phyloP scores from a whole-genome alignment of 2,888 invertebrate genomes.

The Barypeithes pellucidus region DNA sequence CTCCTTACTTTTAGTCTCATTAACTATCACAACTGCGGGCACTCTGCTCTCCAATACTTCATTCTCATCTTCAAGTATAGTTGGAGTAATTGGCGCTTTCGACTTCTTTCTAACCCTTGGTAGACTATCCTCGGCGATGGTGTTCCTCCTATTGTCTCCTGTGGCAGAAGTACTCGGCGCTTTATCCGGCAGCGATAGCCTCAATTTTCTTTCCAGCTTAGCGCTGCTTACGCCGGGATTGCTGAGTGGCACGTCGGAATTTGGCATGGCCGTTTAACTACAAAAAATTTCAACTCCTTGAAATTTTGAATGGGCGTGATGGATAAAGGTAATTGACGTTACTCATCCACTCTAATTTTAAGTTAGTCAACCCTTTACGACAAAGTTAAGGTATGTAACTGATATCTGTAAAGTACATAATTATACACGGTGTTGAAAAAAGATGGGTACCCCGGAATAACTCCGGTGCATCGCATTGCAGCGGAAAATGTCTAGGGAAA shows the following conservation, averaged over 20 bases:
- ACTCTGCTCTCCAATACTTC: slow-evolving; percentile 18
- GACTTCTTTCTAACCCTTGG: slow-evolving; percentile 43
- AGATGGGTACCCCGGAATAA: too few species aligned
- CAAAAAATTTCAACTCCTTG: neutral
- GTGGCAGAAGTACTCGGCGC: neutral
- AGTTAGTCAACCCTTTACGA: neutral
- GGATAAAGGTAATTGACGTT: neutral
- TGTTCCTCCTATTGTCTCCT: slow-evolving; percentile 20
- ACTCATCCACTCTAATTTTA: neutral
- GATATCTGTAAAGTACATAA: neutral
- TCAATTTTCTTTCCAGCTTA: slow-evolving; percentile 29
- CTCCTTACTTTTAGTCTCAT: neutral
- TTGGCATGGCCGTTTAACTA: slow-evolving; percentile 21
- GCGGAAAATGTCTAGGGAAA: too few species aligned
- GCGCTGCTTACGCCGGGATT: neutral
- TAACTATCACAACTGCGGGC: slow-evolving; percentile 6
- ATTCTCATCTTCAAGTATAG: slow-evolving; percentile 42
- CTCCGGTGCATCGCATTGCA: too few species aligned
- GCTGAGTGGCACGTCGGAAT: neutral
- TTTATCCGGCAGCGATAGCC: slow-evolving; percentile 37
- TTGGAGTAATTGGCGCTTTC: slow-evolving; percentile 36
- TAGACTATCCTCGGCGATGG: slow-evolving; percentile 41
- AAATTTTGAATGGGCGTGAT: neutral
- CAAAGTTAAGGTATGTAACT: neutral
- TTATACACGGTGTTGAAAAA: neutral